phyloP scores from a whole-genome alignment of 2,888 invertebrate species.

The Epinotia brunnichana region DNA sequence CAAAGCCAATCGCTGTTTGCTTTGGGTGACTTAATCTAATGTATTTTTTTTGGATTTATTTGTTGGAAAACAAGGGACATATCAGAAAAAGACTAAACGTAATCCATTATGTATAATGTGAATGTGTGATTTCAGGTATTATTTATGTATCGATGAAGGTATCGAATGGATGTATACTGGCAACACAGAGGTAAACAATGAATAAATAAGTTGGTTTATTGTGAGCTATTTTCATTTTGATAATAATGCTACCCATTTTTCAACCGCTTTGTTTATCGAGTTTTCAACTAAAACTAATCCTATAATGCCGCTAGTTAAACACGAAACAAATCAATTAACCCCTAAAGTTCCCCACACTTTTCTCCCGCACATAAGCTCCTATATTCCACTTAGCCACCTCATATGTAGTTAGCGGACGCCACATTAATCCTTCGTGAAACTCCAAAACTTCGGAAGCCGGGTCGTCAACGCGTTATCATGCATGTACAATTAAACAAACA shows the following conservation, averaged over 20 bases:
- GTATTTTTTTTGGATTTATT: constrained; percentile 22
- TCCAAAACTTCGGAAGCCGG: constrained; percentile 57
- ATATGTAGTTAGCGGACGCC: constrained; percentile 56
- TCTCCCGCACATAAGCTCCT: constrained; percentile 48
- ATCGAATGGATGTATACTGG: no score
- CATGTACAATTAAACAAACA: constrained; percentile 80
- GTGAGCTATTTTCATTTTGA: not conserved
- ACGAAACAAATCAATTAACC: constrained; percentile 33
- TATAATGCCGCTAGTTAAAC: constrained; percentile 26
- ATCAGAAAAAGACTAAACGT: no score
- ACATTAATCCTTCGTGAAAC: constrained; percentile 60
- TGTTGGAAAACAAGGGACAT: constrained; percentile 22
- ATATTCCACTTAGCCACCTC: constrained; percentile 55
- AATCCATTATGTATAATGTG: no score
- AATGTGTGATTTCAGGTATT: no score
- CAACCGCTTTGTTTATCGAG: constrained; percentile 13
- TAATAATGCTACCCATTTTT: constrained; percentile 12
- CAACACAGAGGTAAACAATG: no score
- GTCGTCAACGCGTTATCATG: constrained; percentile 73
- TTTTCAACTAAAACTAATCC: constrained; percentile 28
- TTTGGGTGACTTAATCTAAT: constrained; percentile 21
- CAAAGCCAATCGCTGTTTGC: constrained; percentile 40
- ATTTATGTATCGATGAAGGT: no score
- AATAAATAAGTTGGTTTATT: not conserved
- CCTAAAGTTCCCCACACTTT: constrained; percentile 39